A percentile compares a stretch with the other conserved stretches of the same genome.
Evolutionary conservation across 1,140 invertebrate species (phyloP).

Genomic region (Heliconius himera): DNA sequence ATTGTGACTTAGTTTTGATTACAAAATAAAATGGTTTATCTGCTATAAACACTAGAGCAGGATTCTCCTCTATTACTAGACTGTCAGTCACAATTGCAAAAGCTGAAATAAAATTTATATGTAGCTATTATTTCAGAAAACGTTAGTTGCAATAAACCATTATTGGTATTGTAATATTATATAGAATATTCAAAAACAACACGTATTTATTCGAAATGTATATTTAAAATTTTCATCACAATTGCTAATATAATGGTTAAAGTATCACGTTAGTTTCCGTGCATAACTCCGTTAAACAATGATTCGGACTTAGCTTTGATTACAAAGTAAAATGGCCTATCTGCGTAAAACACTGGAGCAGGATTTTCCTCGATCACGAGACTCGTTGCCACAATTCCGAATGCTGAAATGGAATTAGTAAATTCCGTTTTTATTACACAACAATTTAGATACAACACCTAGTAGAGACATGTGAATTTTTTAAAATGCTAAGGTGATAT

Average conservation of each 20-base stretch:
- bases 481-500: background rate
- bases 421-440: background rate
- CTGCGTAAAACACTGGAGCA: slow-evolving; percentile 24
- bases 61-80: background rate
- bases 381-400: slow-evolving; percentile 24
- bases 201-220: background rate
- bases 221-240: background rate
- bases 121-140: background rate
- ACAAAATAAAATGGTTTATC: slow-evolving; percentile 45
- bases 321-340: slow-evolving; percentile 36
- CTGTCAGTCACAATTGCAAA: background rate
- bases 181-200: background rate
- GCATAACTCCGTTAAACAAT: slow-evolving; percentile 28
- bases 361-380: background rate
- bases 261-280: background rate
- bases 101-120: background rate
- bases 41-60: slow-evolving; percentile 10
- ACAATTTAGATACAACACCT: background rate
- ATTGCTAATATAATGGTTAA: background rate
- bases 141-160: background rate
- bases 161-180: no score
- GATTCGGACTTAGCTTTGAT: slow-evolving; percentile 23
- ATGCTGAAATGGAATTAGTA: slow-evolving; percentile 21
- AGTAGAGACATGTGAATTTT: background rate
- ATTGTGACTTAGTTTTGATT: slow-evolving; percentile 27